Evolutionary conservation across 1,140 invertebrate genomes (phyloP), one percentile per base, ranked within the genome.

Genomic region (Lineus longissimus): DNA sequence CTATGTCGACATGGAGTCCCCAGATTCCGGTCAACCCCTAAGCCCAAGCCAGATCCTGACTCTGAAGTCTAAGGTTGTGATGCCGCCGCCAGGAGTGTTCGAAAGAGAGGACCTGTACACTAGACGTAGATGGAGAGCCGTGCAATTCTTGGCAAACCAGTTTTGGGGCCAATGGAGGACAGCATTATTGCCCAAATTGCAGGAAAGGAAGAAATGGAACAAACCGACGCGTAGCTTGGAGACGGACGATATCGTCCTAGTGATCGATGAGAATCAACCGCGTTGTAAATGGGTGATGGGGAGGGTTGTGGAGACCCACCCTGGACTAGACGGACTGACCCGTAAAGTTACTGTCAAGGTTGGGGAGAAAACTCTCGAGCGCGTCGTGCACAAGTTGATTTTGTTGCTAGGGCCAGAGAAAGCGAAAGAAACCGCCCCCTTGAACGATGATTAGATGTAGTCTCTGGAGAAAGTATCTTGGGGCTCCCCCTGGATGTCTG

Each of bases 141-240:
- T 70, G 22, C 65, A 67, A 41, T 25, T n/a, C 6, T 36, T 69
- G 4, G 54, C 68, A 1, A 62, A 69, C 23, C 30, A 36, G 31
- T 69, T 69, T 54, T 69, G 68, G 68, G 25, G 13, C 30, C 33
- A 36, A 36, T 69, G 68, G 68, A 61, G 57, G 17, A 55, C 19
- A 33, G 45, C 62, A n/a, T 67, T 59, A 36, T 27, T 70, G 1
- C 17, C 33, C 11, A 27, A 27, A 45, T 29, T 29, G 60, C 61
- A 61, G 1, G 31, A 19, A 27, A 55, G 15, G 27, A 7, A 17
- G 27, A 43, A 33, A 11, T 29, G 4, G 57, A 6, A 57, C 22
- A 22, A 30, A 7, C 55, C 55, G 2, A n/a, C 22, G 7, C 55
- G 22, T 13, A 57, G 66, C 31, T 11, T 69, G n/a, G 55, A 60